Conservation (phyloP, 2,113 vertebrate genomes). For the Casuarius casuarius region DNA sequence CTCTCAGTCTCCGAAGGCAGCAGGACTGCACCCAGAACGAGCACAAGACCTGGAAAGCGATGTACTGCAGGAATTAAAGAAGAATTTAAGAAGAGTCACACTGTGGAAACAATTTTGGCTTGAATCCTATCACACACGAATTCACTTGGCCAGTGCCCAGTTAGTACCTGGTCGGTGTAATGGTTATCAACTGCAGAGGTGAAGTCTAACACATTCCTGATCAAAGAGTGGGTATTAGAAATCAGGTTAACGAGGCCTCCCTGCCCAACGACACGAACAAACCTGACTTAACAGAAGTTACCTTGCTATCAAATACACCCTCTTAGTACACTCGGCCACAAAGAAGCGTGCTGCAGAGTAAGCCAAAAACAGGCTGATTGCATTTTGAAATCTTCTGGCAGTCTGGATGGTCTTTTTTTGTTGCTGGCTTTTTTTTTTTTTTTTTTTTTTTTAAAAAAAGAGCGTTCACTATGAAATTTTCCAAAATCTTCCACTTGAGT, state of each 20-base stretch:
- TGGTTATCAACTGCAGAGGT: not conserved
- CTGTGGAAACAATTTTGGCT: not conserved
- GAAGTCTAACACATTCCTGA: not conserved
- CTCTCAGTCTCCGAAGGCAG: not conserved
- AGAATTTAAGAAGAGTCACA: not conserved
- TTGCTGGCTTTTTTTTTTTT: not conserved
- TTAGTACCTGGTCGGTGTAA: not conserved
- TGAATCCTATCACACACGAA: not conserved
- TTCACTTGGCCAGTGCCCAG: not conserved
- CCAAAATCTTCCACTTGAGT: not conserved
- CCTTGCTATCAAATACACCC: conserved; percentile 18
- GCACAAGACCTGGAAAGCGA: not conserved
- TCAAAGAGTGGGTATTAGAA: not conserved
- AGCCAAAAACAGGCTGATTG: conserved; percentile 20
- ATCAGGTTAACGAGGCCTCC: not conserved
- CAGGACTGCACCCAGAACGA: not conserved
- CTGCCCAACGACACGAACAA: not conserved
- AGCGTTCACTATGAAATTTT: conserved; percentile 6
- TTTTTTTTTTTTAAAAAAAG: too few species aligned
- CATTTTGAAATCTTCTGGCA: conserved; percentile 54
- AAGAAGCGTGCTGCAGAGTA: not conserved
- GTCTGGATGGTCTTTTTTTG: not conserved
- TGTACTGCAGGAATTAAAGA: fast-evolving
- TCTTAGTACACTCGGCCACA: conserved; percentile 10
- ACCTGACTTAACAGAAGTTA: conserved; percentile 31